Base-by-base conservation (phyloP, 2,797 vertebrate species). In the Hoplostethus mediterraneus region DNA sequence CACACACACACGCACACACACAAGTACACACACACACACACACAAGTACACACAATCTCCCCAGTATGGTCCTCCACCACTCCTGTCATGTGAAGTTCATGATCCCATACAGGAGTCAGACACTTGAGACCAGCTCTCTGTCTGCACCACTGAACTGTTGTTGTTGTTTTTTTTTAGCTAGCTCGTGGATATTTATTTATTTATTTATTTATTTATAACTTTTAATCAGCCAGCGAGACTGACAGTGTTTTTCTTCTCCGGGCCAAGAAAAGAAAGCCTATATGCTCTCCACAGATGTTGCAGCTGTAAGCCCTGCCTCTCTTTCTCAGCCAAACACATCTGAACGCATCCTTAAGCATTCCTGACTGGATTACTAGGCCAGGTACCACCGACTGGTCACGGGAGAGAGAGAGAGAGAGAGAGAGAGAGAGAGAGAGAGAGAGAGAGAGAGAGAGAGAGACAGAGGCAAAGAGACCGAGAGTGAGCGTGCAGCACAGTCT, bases 361-460 rank as follows among this genome's bases (percentile, higher is more conserved):
- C 89, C 91, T 90, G 82, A 62, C 63, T 59, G 91, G 90, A 93
- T 93, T 89, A 92, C 60, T 48, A 81, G 72, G 71, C 80, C 86
- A 89, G 84, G 90, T 90, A 90, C 81, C 66, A 63, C 67, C 75
- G 49, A 5, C 80, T 67, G 71, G 71, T 80, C 69, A 60, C 69
- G 40, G 63, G 73, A 48, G 69, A 59, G 63, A 42, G 58, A 59
- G 58, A 54, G 55, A 21, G 51, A 54, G 55, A 21, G 51, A 71
- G 65, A 68, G 49, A 47, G 63, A 33, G 47, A 52, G 48, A 62
- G 54, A 51, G 66, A 67, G 61, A 70, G 48, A 57, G 51, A 81
- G 74, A 62, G 52, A 58, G 38, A 59, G 31, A 59, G 56, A 61
- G 38, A 47, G 28, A 53, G 44, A 59, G 44, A 38, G 45, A 28